Base-by-base conservation (phyloP, 2,888 invertebrate species). In the Dilophus febrilis region DNA sequence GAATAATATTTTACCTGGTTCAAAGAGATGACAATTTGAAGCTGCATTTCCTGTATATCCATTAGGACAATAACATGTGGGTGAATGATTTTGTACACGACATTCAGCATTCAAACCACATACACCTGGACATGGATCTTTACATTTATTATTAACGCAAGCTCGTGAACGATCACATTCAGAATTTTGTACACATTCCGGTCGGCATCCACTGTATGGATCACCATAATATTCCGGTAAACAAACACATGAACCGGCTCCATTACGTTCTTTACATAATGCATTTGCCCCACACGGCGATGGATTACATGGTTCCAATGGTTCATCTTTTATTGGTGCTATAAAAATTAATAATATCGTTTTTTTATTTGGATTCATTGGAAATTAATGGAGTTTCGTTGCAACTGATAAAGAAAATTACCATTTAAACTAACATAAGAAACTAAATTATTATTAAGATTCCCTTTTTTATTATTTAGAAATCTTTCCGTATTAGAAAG, bases 161-260 rank as follows among this genome's bases (percentile, higher is more conserved):
- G 82, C 77, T 58, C 67, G 73, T 47, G 75, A 70, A 48, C 69
- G 66, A 47, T 74, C 65, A 56, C 84, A 84, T 53, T 83, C 83
- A 39, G 73, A 72, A 56, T 81, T 83, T 62, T 79, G 75, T 33
- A 79, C 71, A 55, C 83, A 84, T 65, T 83, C 80, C n/a, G 82
- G 82, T 49, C 81, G 70, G 58, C 84, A 84, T 33, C 80, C 79
- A 2, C 77, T 74, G 53, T 86, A 85, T 1, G 90, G 88, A 64
- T 90, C 86, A 29, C 90, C 90, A 49, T 76, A 78, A 57, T 85
- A 87, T 54, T 82, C 83, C 11, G 79, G 72, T 40, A 80, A 60
- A 55, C 90, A 90, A 12, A 74, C 70, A 54, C 90, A 90, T 14
- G 82, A 76, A 51, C 80, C 82, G 48, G 76, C 79, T 54, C 77